Percentiles rank a stretch among this genome's conserved stretches.
Evolutionary conservation across 2,797 vertebrate genomes (phyloP).

Genomic region (Pipistrellus pipistrellus): DNA sequence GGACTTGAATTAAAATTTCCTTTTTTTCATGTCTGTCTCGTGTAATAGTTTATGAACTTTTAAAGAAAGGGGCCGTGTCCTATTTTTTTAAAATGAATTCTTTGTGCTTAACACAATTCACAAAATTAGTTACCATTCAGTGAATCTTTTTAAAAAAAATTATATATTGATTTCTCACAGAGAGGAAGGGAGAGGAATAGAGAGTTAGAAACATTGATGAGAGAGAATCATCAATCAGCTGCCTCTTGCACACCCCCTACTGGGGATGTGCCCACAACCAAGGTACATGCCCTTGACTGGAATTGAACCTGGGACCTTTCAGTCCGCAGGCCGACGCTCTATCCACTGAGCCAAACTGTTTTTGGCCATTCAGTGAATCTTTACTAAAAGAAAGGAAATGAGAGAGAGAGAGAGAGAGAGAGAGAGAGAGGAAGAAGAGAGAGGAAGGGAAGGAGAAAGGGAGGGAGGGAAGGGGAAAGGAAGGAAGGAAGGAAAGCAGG

Average conservation of each 20-base stretch:
- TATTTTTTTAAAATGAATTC: not conserved
- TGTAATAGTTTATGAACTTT: not conserved
- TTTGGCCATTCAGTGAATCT: no score
- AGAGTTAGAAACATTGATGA: no score
- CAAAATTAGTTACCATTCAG: not conserved
- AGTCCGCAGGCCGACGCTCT: no score
- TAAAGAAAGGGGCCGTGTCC: not conserved
- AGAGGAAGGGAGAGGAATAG: no score
- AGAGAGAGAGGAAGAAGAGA: not conserved
- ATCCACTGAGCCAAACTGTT: no score
- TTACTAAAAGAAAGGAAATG: constrained; percentile 37
- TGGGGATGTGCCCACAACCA: no score
- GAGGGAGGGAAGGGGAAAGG: not conserved
- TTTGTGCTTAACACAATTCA: constrained; percentile 22
- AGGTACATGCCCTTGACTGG: no score
- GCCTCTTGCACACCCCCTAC: no score
- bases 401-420: not conserved
- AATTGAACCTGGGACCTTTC: no score
- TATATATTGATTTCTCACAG: no score
- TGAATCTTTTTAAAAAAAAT: not conserved
- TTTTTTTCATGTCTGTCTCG: not conserved
- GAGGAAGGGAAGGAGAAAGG: no score
- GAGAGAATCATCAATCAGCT: no score
- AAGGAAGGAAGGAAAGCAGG: not conserved
- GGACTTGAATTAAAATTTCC: not conserved